phyloP scores from a whole-genome alignment of 2,888 invertebrate species.

The Dolichopus griseipennis region DNA sequence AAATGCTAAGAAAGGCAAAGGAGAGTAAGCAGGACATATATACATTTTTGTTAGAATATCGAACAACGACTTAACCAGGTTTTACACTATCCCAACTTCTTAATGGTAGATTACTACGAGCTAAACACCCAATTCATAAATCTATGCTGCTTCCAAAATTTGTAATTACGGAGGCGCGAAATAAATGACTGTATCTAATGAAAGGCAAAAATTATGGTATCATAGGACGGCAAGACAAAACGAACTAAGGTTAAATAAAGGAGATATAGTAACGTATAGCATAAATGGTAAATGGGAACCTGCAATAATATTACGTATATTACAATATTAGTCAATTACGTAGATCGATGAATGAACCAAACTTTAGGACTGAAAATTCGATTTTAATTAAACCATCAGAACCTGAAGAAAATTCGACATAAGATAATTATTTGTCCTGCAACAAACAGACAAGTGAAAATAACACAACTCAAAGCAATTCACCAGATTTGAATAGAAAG shows the following conservation, averaged over 20 bases:
- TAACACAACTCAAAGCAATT: too few species aligned
- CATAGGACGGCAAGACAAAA: background rate
- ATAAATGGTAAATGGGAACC: too few species aligned
- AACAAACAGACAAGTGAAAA: too few species aligned
- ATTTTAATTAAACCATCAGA: too few species aligned
- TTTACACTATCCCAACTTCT: conserved; percentile 18
- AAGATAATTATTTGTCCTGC: too few species aligned
- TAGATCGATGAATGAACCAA: too few species aligned
- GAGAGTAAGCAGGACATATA: conserved; percentile 15
- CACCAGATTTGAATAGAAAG: too few species aligned
- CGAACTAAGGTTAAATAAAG: background rate
- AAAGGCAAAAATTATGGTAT: too few species aligned
- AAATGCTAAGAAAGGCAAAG: conserved; percentile 16
- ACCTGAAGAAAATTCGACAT: too few species aligned
- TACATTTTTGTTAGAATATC: conserved; percentile 17
- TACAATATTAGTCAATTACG: too few species aligned
- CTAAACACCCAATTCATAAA: conserved; percentile 16
- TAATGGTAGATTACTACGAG: conserved; percentile 15
- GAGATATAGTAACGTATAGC: background rate
- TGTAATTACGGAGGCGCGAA: background rate
- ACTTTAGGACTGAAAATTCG: too few species aligned
- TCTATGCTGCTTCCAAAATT: conserved; percentile 15
- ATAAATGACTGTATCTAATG: conserved; percentile 13
- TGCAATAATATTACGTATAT: too few species aligned
- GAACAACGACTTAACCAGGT: conserved; percentile 14